Evolutionary conservation across 2,888 invertebrate genomes (phyloP), one percentile per base, ranked within the genome.

Genomic region (Dilophus febrilis): DNA sequence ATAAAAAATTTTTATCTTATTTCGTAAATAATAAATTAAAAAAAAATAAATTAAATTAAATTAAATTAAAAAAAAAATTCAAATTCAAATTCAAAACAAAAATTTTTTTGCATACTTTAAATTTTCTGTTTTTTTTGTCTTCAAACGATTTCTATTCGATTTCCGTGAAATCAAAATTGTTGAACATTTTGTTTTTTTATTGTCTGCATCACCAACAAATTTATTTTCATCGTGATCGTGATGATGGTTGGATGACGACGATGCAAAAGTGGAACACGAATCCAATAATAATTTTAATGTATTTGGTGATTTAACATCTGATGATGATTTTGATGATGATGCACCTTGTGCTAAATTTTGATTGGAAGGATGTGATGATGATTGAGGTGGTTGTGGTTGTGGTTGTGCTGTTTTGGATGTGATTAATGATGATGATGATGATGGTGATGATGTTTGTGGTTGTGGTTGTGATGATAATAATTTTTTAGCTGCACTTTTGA

Each of bases 351-450:
- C 32, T 40, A 40, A 29, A 30, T 27, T 40, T 13, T 35, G 26
- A 19, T 40, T 35, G 42, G 33, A 31, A 28, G 43, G 40, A 41
- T 44, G 42, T 42, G 43, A 45, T 43, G 45, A 38, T 47, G 35
- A 36, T 45, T 42, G 6, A 38, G 44, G 22, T 40, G 34, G 31
- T 45, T 40, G 22, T 38, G 40, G 14, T 42, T 39, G 53, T 38
- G 57, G 51, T 48, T 53, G 53, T 28, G 54, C n/a, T n/a, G 44
- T 41, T 57, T 40, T 28, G 35, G 53, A 27, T 53, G 44, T 41
- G 57, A 41, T 28, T n/a, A n/a, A n/a, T n/a, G n/a, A n/a, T 47
- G 35, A 36, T 45, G 42, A 7, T 40, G 44, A 27, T 40, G 34
- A 34, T 45, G 41, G 22, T 38, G 40, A 17, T 42, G 40, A 53